Conservation (phyloP, 1,140 invertebrate genomes). For the Antheraea pernyi region DNA sequence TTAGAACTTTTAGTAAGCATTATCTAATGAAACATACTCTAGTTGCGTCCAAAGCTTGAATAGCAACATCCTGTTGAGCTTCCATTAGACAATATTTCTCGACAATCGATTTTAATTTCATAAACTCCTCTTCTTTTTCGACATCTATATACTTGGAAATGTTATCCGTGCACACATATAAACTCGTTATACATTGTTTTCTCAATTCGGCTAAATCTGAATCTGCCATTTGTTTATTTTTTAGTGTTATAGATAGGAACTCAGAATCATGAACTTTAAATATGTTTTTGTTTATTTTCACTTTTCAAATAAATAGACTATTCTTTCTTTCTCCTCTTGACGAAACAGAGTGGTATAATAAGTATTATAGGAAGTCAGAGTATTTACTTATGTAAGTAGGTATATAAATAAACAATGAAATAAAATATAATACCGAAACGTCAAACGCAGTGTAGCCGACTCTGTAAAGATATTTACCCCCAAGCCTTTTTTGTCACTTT, state of each 20-base stretch:
- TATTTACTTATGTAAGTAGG: too few species aligned
- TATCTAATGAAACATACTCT: conserved; percentile 31
- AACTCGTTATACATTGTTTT: conserved; percentile 53
- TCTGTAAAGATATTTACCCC: too few species aligned
- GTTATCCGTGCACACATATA: conserved; percentile 58
- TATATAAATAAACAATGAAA: too few species aligned
- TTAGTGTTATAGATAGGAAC: neutral
- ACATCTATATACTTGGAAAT: conserved; percentile 54
- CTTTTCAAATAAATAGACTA: too few species aligned
- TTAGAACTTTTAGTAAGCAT: neutral
- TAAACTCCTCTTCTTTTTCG: conserved; percentile 45
- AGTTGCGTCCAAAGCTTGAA: conserved; percentile 45
- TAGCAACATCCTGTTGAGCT: conserved; percentile 46
- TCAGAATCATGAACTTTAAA: neutral
- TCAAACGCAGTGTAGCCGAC: neutral
- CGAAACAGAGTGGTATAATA: too few species aligned
- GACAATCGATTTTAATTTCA: conserved; percentile 44
- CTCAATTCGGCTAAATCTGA: conserved; percentile 48
- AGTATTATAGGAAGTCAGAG: too few species aligned
- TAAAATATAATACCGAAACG: too few species aligned
- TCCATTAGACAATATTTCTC: conserved; percentile 53
- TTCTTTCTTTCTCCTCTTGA: too few species aligned
- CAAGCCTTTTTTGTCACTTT: too few species aligned
- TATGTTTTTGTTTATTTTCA: too few species aligned
- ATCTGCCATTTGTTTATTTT: conserved; percentile 36